Conservation (phyloP, 2,888 invertebrate genomes). For the Cantharis rufa region DNA sequence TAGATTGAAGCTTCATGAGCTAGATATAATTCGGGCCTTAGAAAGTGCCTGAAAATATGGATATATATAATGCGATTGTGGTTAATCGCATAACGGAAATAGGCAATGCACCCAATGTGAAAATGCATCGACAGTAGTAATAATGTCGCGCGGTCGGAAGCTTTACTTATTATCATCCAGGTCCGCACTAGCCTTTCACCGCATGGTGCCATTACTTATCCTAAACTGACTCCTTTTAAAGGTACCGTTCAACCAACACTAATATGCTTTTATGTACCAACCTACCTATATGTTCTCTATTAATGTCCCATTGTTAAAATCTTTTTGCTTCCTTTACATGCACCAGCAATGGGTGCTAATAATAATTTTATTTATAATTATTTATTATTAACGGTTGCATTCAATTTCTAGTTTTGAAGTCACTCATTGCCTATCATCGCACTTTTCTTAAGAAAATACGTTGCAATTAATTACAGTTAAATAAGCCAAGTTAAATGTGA, state of each 20-base stretch:
- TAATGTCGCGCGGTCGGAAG: conserved; percentile 43
- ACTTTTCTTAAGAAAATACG: conserved; percentile 23
- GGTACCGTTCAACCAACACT: conserved; percentile 51
- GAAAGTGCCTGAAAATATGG: conserved; percentile 35
- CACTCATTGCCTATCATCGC: neutral
- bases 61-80: conserved; percentile 55
- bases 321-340: neutral
- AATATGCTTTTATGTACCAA: conserved; percentile 47
- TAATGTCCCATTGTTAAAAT: neutral
- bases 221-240: conserved; percentile 55
- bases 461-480: conserved; percentile 32
- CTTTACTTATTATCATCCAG: conserved; percentile 40
- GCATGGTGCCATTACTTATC: conserved; percentile 55
- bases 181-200: conserved; percentile 43
- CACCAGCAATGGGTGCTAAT: neutral
- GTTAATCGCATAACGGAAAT: conserved; percentile 56
- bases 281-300: conserved; percentile 15
- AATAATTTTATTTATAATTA: neutral
- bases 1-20: conserved; percentile 34
- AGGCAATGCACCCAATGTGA: conserved; percentile 52
- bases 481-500: conserved; percentile 30
- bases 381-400: too few species aligned
- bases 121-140: conserved; percentile 47
- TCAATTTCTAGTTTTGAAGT: neutral
- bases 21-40: conserved; percentile 35